phyloP scores from a whole-genome alignment of 1,140 invertebrate species.

The Drosophila mauritiana region DNA sequence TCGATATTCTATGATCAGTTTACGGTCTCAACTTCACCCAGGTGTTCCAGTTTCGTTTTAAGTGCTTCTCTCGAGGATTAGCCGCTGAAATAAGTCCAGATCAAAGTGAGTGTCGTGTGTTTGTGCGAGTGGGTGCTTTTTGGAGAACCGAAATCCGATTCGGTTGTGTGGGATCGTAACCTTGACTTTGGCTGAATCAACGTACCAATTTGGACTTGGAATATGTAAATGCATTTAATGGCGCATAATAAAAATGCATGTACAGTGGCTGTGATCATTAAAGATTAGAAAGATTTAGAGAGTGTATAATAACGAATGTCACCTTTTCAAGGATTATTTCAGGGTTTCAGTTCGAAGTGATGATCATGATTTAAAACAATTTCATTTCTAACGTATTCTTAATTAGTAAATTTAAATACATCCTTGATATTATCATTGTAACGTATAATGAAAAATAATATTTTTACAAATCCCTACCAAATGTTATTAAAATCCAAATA shows the following conservation, averaged over 20 bases:
- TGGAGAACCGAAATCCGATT: constrained; percentile 12
- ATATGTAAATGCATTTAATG: constrained; percentile 52
- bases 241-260: constrained; percentile 17
- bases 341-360: too few relatives aligned
- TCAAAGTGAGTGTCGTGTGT: constrained; percentile 51
- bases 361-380: too few relatives aligned
- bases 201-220: constrained; percentile 38
- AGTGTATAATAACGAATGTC: neutral
- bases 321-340: constrained; percentile 13
- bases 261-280: constrained; percentile 32
- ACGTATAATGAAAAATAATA: too few relatives aligned
- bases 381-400: too few relatives aligned
- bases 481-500: neutral
- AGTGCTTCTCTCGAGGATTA: constrained; percentile 44
- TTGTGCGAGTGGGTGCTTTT: constrained; percentile 32
- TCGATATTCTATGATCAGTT: constrained; percentile 77
- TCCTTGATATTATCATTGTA: too few relatives aligned
- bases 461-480: too few relatives aligned
- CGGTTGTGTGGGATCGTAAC: constrained; percentile 51
- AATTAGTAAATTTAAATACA: too few relatives aligned
- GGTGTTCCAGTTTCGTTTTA: constrained; percentile 63
- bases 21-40: constrained; percentile 60
- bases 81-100: constrained; percentile 6
- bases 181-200: constrained; percentile 69
- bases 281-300: neutral